Evolutionary conservation across 2,113 vertebrate genomes (phyloP).

Genomic region (Pluvianellus socialis): DNA sequence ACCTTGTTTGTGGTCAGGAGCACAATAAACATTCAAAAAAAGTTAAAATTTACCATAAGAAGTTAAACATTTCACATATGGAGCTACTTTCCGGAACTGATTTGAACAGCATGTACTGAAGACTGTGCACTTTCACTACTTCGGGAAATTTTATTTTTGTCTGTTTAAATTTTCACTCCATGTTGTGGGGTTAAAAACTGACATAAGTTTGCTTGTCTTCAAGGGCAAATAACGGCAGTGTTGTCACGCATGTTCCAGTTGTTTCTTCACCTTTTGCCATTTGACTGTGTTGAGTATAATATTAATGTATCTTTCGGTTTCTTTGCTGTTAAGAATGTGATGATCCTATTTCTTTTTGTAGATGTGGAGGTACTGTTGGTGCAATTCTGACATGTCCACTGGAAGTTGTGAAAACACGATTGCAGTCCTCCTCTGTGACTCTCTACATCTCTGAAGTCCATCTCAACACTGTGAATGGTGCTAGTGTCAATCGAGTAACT

Average conservation of each 20-base stretch:
- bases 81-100: neutral
- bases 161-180: neutral
- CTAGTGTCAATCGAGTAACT: conserved; percentile 83
- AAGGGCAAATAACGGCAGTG: neutral
- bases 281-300: neutral
- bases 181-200: neutral
- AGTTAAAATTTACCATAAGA: neutral
- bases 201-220: neutral
- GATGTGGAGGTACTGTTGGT: conserved; percentile 97
- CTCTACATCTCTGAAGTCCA: conserved; percentile 95
- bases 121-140: neutral
- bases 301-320: neutral
- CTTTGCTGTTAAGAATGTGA: neutral
- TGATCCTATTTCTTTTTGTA: conserved; percentile 45
- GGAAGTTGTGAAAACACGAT: conserved; percentile 96
- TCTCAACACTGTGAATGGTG: conserved; percentile 88
- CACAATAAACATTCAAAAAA: neutral
- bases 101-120: neutral
- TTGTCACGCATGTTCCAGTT: accelerated
- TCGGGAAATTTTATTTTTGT: neutral
- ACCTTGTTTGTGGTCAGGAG: neutral
- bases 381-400: conserved; percentile 98
- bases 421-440: conserved; percentile 94
- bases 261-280: neutral
- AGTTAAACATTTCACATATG: conserved; percentile 43